Conservation (phyloP, 1,140 invertebrate genomes). For the Drosophila pachea region DNA sequence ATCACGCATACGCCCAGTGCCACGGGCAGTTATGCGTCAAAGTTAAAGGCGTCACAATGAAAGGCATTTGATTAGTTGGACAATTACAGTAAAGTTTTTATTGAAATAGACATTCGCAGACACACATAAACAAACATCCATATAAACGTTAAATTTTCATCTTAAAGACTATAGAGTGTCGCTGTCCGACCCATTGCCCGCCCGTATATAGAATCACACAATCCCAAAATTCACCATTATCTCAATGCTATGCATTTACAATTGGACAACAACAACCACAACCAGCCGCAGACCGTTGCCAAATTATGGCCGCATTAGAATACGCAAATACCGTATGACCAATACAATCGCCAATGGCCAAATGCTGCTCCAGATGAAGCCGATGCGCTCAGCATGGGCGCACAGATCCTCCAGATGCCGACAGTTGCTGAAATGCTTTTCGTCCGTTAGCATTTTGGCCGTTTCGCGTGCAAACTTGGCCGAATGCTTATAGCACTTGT, state of each 20-base stretch:
- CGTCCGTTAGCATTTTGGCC: constrained; percentile 75
- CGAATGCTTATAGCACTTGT: constrained; percentile 75
- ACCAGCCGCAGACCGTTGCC: constrained; percentile 6
- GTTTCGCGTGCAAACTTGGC: constrained; percentile 73
- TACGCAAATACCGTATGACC: constrained; percentile 23
- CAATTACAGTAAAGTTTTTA: constrained; percentile 26
- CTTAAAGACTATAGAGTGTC: constrained; percentile 49
- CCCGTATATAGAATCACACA: constrained; percentile 41
- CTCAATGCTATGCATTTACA: constrained; percentile 63
- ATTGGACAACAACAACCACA: constrained; percentile 45
- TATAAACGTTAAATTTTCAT: constrained; percentile 19
- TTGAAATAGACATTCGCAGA: constrained; percentile 8
- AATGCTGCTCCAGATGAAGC: constrained; percentile 16
- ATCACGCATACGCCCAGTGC: constrained; percentile 23
- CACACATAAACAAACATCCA: constrained; percentile 18
- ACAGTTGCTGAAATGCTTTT: constrained; percentile 74
- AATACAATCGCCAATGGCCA: constrained; percentile 19
- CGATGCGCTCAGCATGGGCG: constrained; percentile 14
- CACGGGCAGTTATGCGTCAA: background rate
- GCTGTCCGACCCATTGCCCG: constrained; percentile 63
- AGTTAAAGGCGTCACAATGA: background rate
- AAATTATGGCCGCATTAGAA: constrained; percentile 11
- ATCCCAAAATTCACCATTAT: constrained; percentile 22
- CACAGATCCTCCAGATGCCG: constrained; percentile 68
- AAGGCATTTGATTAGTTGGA: background rate